phyloP scores from a whole-genome alignment of 2,797 vertebrate genomes.

The Ctenosaura bakeri region DNA sequence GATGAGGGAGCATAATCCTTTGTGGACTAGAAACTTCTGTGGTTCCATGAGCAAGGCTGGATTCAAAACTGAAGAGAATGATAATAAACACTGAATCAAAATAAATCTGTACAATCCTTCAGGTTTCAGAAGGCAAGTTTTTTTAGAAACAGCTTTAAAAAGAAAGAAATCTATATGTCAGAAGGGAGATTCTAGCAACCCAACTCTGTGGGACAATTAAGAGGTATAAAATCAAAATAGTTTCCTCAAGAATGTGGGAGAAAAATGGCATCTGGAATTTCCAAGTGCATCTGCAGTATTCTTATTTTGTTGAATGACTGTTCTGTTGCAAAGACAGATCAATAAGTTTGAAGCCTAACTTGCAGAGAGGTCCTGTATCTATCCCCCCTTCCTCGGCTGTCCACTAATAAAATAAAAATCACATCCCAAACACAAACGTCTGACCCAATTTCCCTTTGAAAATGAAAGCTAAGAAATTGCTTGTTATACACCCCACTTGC shows the following conservation, averaged over 20 bases:
- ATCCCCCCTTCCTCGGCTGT: neutral
- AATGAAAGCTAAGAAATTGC: slow-evolving; percentile 44
- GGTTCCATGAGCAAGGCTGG: neutral
- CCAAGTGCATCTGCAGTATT: slow-evolving; percentile 51
- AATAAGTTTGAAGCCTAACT: slow-evolving; percentile 42
- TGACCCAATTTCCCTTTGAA: slow-evolving; percentile 57
- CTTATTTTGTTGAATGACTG: slow-evolving; percentile 55
- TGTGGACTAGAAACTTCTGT: neutral
- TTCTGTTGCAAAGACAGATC: slow-evolving; percentile 53
- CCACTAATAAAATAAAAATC: slow-evolving; percentile 38
- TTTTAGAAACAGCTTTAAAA: neutral
- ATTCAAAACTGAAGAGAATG: neutral
- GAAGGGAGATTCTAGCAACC: neutral
- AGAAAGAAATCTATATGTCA: neutral
- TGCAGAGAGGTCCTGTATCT: neutral
- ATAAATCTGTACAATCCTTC: neutral
- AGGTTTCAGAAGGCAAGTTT: neutral
- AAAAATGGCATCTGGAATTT: slow-evolving; percentile 68
- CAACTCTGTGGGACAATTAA: slow-evolving; percentile 34
- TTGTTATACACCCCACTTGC: neutral
- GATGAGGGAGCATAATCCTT: neutral
- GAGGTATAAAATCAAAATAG: slow-evolving; percentile 71
- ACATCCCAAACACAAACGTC: slow-evolving; percentile 28
- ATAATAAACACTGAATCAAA: neutral
- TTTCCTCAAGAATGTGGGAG: slow-evolving; percentile 71